Evolutionary conservation across 1,140 invertebrate genomes (phyloP).

Genomic region (Trissolcus basalis): DNA sequence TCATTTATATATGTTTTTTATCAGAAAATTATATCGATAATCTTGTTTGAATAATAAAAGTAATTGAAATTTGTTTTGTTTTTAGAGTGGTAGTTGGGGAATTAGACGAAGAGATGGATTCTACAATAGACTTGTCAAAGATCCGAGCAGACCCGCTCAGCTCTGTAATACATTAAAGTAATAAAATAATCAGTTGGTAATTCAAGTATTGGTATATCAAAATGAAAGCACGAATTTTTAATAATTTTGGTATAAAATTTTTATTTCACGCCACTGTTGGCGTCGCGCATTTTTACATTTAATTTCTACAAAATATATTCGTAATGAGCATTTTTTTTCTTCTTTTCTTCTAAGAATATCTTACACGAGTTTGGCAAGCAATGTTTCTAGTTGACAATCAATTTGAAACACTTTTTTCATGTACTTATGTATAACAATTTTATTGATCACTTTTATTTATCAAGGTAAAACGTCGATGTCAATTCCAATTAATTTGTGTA

Average conservation of each 20-base stretch:
- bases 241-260: slow-evolving; percentile 25
- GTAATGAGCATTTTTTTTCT: slow-evolving; percentile 12
- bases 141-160: slow-evolving; percentile 94
- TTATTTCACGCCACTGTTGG: slow-evolving; percentile 36
- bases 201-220: slow-evolving; percentile 21
- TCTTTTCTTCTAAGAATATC: too few species aligned
- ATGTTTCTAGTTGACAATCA: neutral
- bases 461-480: too few species aligned
- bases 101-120: slow-evolving; percentile 93
- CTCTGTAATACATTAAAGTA: slow-evolving; percentile 85
- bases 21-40: neutral
- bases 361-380: too few species aligned
- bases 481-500: too few species aligned
- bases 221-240: slow-evolving; percentile 17
- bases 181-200: slow-evolving; percentile 37
- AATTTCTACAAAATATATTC: slow-evolving; percentile 42
- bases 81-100: slow-evolving; percentile 91
- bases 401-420: too few species aligned
- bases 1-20: too few species aligned
- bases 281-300: slow-evolving; percentile 23
- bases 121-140: slow-evolving; percentile 86
- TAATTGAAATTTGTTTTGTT: slow-evolving; percentile 50
- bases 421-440: too few species aligned
- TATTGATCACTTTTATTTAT: too few species aligned
- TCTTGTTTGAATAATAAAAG: neutral